Evolutionary conservation across 2,113 vertebrate genomes (phyloP).

Genomic region (Delphinapterus leucas): DNA sequence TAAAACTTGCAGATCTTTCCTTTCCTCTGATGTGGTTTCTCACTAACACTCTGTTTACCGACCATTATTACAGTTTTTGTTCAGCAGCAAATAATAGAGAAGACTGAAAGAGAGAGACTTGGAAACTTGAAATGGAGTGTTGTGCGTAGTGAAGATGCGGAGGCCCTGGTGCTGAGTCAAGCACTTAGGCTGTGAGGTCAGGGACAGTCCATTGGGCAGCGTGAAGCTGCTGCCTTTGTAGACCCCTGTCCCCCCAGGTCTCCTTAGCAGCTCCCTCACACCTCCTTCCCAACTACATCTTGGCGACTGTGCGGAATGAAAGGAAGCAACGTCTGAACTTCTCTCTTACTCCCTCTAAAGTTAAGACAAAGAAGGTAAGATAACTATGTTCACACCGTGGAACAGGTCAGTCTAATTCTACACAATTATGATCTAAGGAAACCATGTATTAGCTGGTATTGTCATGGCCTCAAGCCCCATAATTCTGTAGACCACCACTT

Average conservation of each 20-base stretch:
- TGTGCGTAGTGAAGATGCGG: background rate
- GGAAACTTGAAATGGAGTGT: background rate
- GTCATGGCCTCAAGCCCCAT: background rate
- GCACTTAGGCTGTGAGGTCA: background rate
- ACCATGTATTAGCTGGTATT: background rate
- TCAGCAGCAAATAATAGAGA: background rate
- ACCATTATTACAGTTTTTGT: background rate
- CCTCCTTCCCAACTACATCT: background rate
- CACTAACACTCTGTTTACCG: background rate
- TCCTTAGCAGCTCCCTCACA: background rate
- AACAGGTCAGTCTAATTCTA: background rate
- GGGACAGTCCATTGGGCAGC: background rate
- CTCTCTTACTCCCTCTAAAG: background rate
- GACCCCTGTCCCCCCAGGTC: background rate
- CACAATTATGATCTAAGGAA: background rate
- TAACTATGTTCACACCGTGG: background rate
- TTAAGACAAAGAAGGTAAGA: background rate
- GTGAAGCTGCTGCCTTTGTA: background rate
- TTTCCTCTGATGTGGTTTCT: background rate
- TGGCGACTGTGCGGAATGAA: background rate
- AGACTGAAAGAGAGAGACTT: background rate
- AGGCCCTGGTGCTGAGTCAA: background rate
- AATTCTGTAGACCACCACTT: background rate
- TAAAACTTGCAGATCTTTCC: background rate
- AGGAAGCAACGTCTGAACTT: background rate